Conservation (phyloP, 2,797 vertebrate species). For the Neopelma chrysocephalum region DNA sequence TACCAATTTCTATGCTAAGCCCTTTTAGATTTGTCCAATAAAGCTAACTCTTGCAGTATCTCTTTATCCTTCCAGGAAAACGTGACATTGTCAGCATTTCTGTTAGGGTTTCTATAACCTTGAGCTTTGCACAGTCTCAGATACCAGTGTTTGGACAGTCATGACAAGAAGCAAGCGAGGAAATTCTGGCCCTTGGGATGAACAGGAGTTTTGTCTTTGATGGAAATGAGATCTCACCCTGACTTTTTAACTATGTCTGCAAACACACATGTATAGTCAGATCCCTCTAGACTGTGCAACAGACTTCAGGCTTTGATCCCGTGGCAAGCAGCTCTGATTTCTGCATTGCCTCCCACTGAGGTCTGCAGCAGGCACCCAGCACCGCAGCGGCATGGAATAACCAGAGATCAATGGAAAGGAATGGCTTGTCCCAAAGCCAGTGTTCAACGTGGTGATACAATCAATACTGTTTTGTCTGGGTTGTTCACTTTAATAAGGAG, state of each 20-base stretch:
- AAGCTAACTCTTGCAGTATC: neutral
- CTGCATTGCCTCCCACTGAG: neutral
- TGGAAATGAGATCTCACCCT: slow-evolving; percentile 4
- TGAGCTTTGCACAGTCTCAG: slow-evolving; percentile 39
- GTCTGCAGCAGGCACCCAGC: slow-evolving; percentile 28
- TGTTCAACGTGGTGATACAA: neutral
- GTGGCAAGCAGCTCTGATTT: slow-evolving; percentile 49
- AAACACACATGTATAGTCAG: neutral
- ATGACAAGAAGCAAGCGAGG: neutral
- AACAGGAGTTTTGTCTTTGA: neutral
- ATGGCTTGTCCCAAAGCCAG: neutral
- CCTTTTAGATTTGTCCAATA: neutral
- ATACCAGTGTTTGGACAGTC: neutral
- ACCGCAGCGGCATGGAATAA: neutral
- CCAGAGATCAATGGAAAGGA: neutral
- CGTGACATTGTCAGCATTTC: neutral
- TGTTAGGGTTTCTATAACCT: neutral
- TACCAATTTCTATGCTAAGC: neutral
- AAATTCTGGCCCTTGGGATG: slow-evolving; percentile 6
- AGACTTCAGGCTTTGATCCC: slow-evolving; percentile 37
- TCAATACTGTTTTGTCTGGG: slow-evolving; percentile 61
- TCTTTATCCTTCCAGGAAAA: slow-evolving; percentile 15
- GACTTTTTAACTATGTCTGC: slow-evolving; percentile 13
- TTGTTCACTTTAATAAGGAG: slow-evolving; percentile 32
- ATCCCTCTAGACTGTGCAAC: neutral